Evolutionary conservation across 2,797 vertebrate genomes (phyloP).

Genomic region (Parambassis ranga): DNA sequence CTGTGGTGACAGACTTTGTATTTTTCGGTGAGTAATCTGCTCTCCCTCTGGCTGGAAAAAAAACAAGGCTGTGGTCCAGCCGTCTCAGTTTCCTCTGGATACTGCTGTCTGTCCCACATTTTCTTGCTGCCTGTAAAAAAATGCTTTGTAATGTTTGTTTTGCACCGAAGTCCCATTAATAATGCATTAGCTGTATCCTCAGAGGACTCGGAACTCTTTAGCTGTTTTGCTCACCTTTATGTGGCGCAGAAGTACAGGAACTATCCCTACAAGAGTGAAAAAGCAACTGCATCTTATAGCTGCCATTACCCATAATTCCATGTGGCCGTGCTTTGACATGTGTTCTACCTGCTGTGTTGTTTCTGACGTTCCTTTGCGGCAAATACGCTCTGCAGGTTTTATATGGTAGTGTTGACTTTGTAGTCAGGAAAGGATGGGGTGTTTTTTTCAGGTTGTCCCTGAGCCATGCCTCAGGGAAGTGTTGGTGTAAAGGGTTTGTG

Average conservation of each 20-base stretch:
- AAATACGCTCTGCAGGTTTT: not conserved
- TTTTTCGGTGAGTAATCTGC: not conserved
- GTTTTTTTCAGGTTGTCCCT: conserved; percentile 4
- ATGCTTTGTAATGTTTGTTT: conserved; percentile 50
- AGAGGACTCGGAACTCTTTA: conserved; percentile 9
- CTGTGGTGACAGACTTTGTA: not conserved
- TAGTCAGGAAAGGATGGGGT: not conserved
- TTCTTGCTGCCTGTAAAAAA: conserved; percentile 37
- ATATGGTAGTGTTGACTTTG: not conserved
- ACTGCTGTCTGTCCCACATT: conserved; percentile 26
- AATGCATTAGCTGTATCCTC: conserved; percentile 54
- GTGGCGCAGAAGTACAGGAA: not conserved
- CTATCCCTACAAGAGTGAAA: not conserved
- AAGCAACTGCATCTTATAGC: not conserved
- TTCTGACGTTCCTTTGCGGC: not conserved
- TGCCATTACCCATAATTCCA: conserved; percentile 1
- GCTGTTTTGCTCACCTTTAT: conserved; percentile 30
- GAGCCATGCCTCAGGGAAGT: conserved; percentile 24
- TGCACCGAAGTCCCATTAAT: conserved; percentile 47
- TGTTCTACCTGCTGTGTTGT: not conserved
- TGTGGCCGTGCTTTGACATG: not conserved
- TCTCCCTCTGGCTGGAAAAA: conserved; percentile 5
- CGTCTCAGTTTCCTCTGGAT: conserved; percentile 11
- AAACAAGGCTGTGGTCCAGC: conserved; percentile 12
- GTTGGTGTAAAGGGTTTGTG: conserved; percentile 22